Evolutionary conservation across 2,797 vertebrate genomes (phyloP).

Genomic region (Typhlichthys subterraneus): DNA sequence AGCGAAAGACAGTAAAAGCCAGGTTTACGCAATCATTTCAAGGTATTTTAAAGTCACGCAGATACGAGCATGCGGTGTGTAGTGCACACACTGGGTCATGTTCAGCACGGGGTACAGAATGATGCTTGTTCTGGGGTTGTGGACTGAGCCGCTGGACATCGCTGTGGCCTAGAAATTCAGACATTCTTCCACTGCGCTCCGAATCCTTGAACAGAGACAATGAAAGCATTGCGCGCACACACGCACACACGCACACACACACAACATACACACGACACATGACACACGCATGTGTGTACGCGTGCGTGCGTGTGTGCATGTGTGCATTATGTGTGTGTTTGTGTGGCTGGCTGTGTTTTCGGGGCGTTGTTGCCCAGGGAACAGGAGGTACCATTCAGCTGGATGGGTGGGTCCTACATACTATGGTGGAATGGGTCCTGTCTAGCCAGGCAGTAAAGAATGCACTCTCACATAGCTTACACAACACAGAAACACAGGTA

Average conservation of each 20-base stretch:
- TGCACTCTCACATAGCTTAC: conserved; percentile 19
- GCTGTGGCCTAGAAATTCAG: not conserved
- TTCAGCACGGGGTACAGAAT: not conserved
- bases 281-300: conserved; percentile 3
- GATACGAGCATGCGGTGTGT: too few relatives aligned
- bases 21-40: too few relatives aligned
- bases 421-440: conserved; percentile 16
- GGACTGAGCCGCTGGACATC: not conserved
- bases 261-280: not conserved
- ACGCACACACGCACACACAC: conserved; percentile 5
- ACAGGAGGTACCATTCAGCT: conserved; percentile 32
- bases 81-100: not conserved
- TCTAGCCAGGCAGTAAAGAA: conserved; percentile 33
- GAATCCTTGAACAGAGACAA: conserved; percentile 14
- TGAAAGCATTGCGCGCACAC: conserved; percentile 5
- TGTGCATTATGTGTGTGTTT: conserved; percentile 9
- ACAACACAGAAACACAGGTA: conserved; percentile 21
- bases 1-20: too few relatives aligned
- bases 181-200: conserved; percentile 4
- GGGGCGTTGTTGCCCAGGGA: conserved; percentile 46
- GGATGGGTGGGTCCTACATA: conserved; percentile 9
- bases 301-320: conserved; percentile 9
- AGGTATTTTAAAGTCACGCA: too few relatives aligned
- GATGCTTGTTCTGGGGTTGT: not conserved
- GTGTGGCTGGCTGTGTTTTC: conserved; percentile 12